These are phyloP conservation scores for Gopherus evgoodei DNA, from an alignment of 2,113 vertebrate genomes.

Conservation along the genomic window DNA sequence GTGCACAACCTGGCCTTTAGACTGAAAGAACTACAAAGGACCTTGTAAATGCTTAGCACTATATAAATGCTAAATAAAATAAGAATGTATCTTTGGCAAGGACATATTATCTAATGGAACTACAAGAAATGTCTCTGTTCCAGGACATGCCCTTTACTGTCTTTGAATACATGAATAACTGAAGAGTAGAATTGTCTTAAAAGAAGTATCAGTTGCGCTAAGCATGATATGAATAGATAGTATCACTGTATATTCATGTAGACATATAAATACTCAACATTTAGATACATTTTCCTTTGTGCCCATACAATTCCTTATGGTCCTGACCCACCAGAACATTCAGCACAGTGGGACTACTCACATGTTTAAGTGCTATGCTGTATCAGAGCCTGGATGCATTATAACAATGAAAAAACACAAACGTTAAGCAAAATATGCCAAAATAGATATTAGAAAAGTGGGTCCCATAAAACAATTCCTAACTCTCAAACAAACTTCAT, in stretches of 20 bases:
- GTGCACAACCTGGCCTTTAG: not conserved
- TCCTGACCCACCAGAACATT: not conserved
- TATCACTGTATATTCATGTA: not conserved
- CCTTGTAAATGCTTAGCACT: not conserved
- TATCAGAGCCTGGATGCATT: constrained; percentile 2
- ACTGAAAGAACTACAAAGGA: not conserved
- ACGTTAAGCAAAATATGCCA: constrained; percentile 13
- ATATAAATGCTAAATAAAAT: constrained; percentile 24
- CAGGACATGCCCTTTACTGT: not conserved
- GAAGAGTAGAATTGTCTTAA: constrained; percentile 27
- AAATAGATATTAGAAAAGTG: constrained; percentile 2
- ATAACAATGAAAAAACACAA: not conserved
- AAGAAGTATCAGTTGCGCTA: not conserved
- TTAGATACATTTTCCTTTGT: not conserved
- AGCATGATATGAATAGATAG: not conserved
- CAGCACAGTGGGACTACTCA: not conserved
- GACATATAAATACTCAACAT: not conserved
- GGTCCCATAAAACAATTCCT: not conserved
- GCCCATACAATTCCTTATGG: not conserved
- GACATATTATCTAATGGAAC: not conserved
- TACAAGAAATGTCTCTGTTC: not conserved
- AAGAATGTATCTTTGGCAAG: not conserved
- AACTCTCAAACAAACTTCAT: not conserved
- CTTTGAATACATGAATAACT: constrained; percentile 5
- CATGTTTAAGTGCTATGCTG: not conserved